Evolutionary conservation across 2,113 vertebrate species (phyloP).

Genomic region (Eupsittula cactorum): DNA sequence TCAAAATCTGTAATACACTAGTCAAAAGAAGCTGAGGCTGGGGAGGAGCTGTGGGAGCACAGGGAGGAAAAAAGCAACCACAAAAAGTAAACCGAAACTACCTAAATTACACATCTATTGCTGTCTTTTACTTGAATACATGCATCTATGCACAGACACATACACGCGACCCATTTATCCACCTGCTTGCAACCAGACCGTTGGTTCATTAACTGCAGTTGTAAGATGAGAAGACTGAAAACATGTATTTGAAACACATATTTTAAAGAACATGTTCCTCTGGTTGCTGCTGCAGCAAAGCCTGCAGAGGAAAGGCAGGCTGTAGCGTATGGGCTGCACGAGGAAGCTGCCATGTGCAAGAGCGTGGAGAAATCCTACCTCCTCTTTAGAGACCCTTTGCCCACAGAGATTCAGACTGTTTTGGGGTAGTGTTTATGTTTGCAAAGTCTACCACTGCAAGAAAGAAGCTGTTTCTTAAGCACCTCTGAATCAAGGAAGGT

Average conservation of each 20-base stretch:
- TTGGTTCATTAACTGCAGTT: neutral
- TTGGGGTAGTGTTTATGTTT: neutral
- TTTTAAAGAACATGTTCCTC: neutral
- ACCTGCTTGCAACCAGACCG: neutral
- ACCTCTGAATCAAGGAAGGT: neutral
- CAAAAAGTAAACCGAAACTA: neutral
- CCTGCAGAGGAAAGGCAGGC: neutral
- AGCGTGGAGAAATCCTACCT: fast-evolving
- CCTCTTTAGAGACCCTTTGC: neutral
- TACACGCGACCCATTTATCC: neutral
- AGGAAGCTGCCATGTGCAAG: neutral
- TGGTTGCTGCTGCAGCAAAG: neutral
- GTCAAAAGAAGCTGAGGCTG: neutral
- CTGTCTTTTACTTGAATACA: neutral
- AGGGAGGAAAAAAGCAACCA: neutral
- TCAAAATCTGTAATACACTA: neutral
- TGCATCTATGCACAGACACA: fast-evolving
- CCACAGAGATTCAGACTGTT: neutral
- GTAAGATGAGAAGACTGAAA: neutral
- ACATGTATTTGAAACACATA: neutral
- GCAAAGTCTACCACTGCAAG: neutral
- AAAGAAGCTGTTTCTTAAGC: neutral
- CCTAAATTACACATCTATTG: neutral
- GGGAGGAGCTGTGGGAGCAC: neutral
- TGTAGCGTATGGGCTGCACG: fast-evolving